Conservation (phyloP, 2,113 vertebrate genomes). For the Athene cunicularia region DNA sequence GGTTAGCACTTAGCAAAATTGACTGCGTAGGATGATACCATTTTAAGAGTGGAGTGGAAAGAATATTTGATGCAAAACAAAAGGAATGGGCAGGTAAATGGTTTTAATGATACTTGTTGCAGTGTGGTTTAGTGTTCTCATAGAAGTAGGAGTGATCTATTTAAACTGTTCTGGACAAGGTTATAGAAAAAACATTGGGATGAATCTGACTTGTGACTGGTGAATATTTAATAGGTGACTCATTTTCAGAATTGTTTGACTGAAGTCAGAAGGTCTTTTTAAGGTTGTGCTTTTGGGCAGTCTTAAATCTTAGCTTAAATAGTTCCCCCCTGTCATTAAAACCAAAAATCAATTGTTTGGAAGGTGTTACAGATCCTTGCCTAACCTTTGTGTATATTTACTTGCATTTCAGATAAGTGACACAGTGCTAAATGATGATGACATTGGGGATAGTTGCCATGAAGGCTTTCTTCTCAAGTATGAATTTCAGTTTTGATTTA, state of each 20-base stretch:
- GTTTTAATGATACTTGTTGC: neutral
- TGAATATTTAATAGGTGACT: neutral
- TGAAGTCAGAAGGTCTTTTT: neutral
- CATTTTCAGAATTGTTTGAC: neutral
- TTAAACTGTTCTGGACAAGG: neutral
- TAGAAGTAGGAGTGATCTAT: neutral
- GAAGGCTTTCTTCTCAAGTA: conserved; percentile 98
- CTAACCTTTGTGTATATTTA: conserved; percentile 30
- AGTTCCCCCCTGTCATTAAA: neutral
- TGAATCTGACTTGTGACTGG: neutral
- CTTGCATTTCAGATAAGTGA: conserved; percentile 85
- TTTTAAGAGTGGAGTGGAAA: neutral
- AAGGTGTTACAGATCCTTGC: neutral
- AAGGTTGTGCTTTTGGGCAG: neutral
- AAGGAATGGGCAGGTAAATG: neutral
- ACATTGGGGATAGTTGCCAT: conserved; percentile 97
- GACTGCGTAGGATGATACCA: rapidly evolving
- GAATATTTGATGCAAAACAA: neutral
- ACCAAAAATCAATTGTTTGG: neutral
- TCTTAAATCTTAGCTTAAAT: neutral
- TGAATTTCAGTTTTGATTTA: conserved; percentile 57
- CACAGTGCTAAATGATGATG: conserved; percentile 92
- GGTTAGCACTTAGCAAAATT: neutral
- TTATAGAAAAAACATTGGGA: neutral
- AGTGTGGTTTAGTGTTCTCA: rapidly evolving